Percentiles rank a stretch among this genome's conserved stretches.
Conservation (phyloP, 2,797 vertebrate genomes). For the Urosaurus nigricauda region DNA sequence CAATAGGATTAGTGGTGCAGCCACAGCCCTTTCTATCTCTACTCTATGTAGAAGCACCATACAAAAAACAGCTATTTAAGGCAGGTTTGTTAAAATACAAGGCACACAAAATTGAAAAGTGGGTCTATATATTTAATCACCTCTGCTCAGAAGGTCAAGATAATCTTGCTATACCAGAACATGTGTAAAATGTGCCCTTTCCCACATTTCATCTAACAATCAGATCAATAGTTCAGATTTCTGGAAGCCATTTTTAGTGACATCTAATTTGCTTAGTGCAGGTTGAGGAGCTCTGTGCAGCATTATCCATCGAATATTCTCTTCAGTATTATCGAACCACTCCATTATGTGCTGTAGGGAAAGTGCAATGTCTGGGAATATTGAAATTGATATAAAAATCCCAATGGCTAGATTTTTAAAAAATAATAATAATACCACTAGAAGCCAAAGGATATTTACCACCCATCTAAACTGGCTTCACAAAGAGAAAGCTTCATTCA, state of each 20-base stretch:
- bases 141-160: background rate
- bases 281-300: background rate
- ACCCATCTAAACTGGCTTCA: background rate
- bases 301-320: background rate
- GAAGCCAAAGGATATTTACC: background rate
- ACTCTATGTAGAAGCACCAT: background rate
- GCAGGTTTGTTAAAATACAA: background rate
- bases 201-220: slow-evolving; percentile 8
- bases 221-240: slow-evolving; percentile 6
- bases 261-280: background rate
- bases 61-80: background rate
- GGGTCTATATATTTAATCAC: background rate
- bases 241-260: slow-evolving; percentile 15
- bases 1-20: background rate
- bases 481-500: background rate
- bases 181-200: background rate
- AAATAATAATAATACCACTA: background rate
- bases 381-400: background rate
- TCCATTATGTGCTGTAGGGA: background rate
- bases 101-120: background rate
- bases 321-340: background rate
- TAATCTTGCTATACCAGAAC: background rate
- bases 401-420: too few relatives aligned
- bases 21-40: background rate
- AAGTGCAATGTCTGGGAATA: background rate